A percentile compares a stretch with the other conserved stretches of the same genome.
These are phyloP conservation scores for Ceratoteleas bidentatus DNA, from an alignment of 1,140 invertebrate genomes.

Conservation along the genomic window DNA sequence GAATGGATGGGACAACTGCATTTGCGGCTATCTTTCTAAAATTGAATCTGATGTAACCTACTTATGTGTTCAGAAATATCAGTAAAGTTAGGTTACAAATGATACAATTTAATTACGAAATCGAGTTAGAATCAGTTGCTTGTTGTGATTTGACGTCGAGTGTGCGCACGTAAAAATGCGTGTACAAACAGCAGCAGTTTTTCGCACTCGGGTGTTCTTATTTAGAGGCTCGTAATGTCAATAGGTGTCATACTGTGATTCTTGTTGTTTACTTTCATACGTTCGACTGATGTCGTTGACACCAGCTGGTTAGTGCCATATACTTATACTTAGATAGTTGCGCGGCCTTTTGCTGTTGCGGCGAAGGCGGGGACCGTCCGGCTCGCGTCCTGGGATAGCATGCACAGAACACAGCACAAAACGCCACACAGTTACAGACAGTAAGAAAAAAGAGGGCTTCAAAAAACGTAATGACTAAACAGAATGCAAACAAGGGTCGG, in stretches of 20 bases:
- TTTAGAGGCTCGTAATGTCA: neutral
- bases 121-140: too few species aligned
- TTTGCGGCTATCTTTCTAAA: too few species aligned
- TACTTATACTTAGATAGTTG: constrained; percentile 82
- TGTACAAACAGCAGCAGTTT: neutral
- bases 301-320: constrained; percentile 67
- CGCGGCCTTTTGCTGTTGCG: constrained; percentile 80
- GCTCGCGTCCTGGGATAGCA: constrained; percentile 81
- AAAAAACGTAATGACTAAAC: constrained; percentile 47
- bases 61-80: too few species aligned
- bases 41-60: too few species aligned
- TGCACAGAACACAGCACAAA: constrained; percentile 82
- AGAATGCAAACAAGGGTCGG: constrained; percentile 27
- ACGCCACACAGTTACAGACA: constrained; percentile 81
- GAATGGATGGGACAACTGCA: too few species aligned
- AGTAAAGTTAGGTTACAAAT: too few species aligned
- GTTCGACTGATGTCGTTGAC: constrained; percentile 63
- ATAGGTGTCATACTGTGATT: constrained; percentile 15
- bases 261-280: constrained; percentile 39
- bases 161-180: constrained; percentile 5
- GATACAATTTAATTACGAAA: too few species aligned
- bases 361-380: constrained; percentile 81
- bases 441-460: constrained; percentile 71
- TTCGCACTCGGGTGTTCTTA: constrained; percentile 1
- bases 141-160: neutral